Base-by-base conservation (phyloP, 2,113 vertebrate species). In the Tympanuchus pallidicinctus region DNA sequence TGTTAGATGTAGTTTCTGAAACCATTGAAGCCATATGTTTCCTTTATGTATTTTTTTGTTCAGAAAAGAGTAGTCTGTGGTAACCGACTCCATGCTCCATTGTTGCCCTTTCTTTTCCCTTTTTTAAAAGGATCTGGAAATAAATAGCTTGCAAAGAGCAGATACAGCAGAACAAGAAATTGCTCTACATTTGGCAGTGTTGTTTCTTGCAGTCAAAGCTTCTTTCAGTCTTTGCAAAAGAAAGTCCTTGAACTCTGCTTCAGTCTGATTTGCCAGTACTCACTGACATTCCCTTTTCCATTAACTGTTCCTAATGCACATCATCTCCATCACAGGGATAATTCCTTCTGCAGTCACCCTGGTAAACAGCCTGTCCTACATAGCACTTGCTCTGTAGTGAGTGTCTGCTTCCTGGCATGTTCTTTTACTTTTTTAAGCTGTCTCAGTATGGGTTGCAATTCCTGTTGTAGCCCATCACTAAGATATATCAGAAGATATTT, bases 161-260 rank as follows among this genome's bases (percentile, higher is more conserved):
- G 45, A 87, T 76, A 36, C 1, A 59, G 60, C 63, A 96, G 73
- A 75, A 28, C n/a, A 84, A 86, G 57, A 78, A 92, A 59, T 59
- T 43, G 36, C 74, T 91, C 30, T 84, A 8, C 16, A 36, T 69
- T 89, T 94, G 86, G 27, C 57, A 73, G 61, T 5, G 14, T 32
- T 86, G 30, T 74, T 61, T 12, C 38, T 47, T 63, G 36, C 61
- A 83, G 71, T 54, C 67, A 77, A 38, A 91, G 66, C 65, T 73
- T 75, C 12, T n/a, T 77, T 91, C 60, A 91, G 34, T 73, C 47
- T 66, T 82, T 76, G 64, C 54, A 61, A 57, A 88, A 93, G 56
- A 64, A 75, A 65, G 47, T 92, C 85, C 72, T 90, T 84, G 70
- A 89, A 48, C 54, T 89, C 43, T 72, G 47, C 59, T 92, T 75